Evolutionary conservation across 2,797 vertebrate species (phyloP), one percentile per base, ranked within the genome.

Genomic region (Podarcis siculus): DNA sequence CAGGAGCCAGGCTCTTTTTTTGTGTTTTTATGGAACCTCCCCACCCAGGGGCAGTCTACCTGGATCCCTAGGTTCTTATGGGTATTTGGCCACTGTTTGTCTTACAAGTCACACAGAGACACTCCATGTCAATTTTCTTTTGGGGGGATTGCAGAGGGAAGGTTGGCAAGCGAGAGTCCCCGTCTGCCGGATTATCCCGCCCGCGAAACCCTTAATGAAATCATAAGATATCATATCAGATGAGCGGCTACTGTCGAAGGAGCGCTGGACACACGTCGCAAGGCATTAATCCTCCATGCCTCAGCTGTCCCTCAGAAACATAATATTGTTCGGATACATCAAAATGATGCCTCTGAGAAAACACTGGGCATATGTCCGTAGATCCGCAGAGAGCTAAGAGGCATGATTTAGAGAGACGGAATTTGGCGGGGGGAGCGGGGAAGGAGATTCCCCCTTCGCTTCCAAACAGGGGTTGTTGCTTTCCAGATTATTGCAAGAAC

Each of bases 241-340:
- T 1, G 8, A 69, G n/a, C 2, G 32, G 21, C 27, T 32, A 21
- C 19, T n/a, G 8, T 25, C 17, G n/a, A 12, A 64, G 39, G 89
- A 13, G 25, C 42, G 55, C 73, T 6, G 25, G 80, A 37, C 75
- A 76, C 61, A 19, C 4, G 61, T 58, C 88, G 39, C 10, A 23
- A 0, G 58, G 21, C 71, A 21, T 30, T 32, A 0, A 1, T 0
- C 58, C 49, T 55, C 61, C 13, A 0, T 8, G 8, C 23, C 3
- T 79, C 8, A 0, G 71, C 75, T 37, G 49, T 61, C 66, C 49
- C 83, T 75, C 79, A 30, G 15, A 37, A 64, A n/a, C 55, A 1
- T 66, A 45, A 55, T 77, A 49, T 69, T 8, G 0, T 78, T 27
- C 85, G 2, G 2, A 76, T 64, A 30, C 0, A 0, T 66, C 25